Conservation (phyloP, 1,140 invertebrate genomes). For the Diploscapter pachys region DNA sequence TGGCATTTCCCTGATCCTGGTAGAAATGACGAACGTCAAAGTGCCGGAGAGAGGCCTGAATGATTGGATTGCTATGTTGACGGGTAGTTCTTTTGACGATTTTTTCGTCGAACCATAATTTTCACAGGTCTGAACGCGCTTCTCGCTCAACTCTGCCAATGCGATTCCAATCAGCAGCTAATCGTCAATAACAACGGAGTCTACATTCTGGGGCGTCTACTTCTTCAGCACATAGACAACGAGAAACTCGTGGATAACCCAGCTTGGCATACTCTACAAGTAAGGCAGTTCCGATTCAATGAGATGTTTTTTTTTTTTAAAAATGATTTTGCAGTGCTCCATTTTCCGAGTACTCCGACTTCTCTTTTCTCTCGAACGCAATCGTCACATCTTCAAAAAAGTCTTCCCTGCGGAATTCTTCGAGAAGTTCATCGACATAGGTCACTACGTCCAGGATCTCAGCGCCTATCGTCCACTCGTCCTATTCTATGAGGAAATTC, state of each 20-base stretch:
- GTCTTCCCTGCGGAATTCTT: constrained; percentile 60
- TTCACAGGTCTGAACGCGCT: constrained; percentile 10
- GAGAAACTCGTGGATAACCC: background rate
- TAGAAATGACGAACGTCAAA: constrained; percentile 32
- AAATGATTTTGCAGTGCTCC: constrained; percentile 56
- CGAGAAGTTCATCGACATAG: constrained; percentile 61
- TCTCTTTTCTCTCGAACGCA: constrained; percentile 62
- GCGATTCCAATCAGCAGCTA: constrained; percentile 60
- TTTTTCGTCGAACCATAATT: background rate
- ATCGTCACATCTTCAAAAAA: constrained; percentile 60
- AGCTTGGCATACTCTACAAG: constrained; percentile 5
- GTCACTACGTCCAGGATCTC: constrained; percentile 61
- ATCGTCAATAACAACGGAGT: constrained; percentile 61
- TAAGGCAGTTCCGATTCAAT: background rate
- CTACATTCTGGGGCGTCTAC: constrained; percentile 56
- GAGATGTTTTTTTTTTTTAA: too few relatives aligned
- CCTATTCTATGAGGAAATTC: constrained; percentile 54
- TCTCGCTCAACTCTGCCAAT: constrained; percentile 60
- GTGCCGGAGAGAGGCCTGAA: constrained; percentile 22
- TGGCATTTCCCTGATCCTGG: constrained; percentile 60
- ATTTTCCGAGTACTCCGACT: constrained; percentile 62
- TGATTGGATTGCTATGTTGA: constrained; percentile 33
- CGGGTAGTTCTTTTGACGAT: constrained; percentile 11
- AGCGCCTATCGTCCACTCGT: constrained; percentile 59
- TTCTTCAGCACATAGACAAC: constrained; percentile 41